Conservation (phyloP, 2,113 vertebrate genomes). For the Lepus timidus region DNA sequence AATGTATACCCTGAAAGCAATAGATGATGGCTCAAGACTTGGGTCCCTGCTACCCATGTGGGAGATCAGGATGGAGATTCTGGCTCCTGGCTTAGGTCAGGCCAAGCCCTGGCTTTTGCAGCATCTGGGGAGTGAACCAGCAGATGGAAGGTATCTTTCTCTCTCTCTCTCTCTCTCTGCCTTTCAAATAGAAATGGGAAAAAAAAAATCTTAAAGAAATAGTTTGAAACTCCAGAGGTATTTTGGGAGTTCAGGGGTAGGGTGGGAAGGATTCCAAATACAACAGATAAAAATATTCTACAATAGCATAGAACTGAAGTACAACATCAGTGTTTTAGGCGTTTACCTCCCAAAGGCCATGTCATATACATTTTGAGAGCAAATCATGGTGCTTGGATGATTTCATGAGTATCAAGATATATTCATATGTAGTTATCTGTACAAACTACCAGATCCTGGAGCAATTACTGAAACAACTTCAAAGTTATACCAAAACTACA, state of each 20-base stretch:
- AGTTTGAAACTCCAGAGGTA: conserved; percentile 23
- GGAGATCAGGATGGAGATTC: too few relatives aligned
- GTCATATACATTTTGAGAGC: neutral
- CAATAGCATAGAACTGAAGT: conserved; percentile 9
- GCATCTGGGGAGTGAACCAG: too few relatives aligned
- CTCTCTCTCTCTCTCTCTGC: too few relatives aligned
- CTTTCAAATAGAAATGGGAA: too few relatives aligned
- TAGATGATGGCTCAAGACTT: too few relatives aligned
- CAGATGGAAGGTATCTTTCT: too few relatives aligned
- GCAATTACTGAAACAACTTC: conserved; percentile 46
- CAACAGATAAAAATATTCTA: neutral
- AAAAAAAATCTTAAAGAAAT: neutral
- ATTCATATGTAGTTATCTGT: neutral
- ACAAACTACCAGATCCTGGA: conserved; percentile 35
- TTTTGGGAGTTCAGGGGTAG: neutral
- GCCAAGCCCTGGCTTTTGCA: too few relatives aligned
- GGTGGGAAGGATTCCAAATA: neutral
- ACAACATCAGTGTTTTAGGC: neutral
- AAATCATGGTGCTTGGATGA: neutral
- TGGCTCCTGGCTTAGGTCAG: too few relatives aligned
- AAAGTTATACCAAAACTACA: conserved; percentile 67
- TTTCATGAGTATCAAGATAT: conserved; percentile 1
- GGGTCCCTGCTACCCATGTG: too few relatives aligned
- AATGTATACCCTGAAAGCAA: too few relatives aligned
- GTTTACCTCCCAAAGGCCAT: neutral